A percentile compares a stretch with the other conserved stretches of the same genome.
Conservation (phyloP, 2,797 vertebrate genomes). For the Telmatherina bonti region DNA sequence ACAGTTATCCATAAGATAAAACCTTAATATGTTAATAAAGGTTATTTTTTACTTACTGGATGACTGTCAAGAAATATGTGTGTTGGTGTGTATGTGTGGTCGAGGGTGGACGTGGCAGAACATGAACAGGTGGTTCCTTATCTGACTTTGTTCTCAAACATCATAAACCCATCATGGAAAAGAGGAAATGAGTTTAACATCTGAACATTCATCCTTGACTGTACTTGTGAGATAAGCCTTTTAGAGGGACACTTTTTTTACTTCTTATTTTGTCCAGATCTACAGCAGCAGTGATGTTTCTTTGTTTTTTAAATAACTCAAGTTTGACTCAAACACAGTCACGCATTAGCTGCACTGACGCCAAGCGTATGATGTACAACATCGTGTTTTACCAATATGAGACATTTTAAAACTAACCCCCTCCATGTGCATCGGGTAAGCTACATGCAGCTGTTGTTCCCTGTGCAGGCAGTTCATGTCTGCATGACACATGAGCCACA, state of each 20-base stretch:
- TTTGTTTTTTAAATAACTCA: too few relatives aligned
- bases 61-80: neutral
- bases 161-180: conserved; percentile 65
- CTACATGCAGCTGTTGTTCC: conserved; percentile 54
- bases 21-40: neutral
- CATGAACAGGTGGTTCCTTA: conserved; percentile 60
- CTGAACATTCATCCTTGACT: conserved; percentile 25
- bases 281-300: neutral
- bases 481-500: conserved; percentile 47
- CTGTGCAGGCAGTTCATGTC: conserved; percentile 17
- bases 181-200: conserved; percentile 63
- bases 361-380: neutral
- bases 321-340: neutral
- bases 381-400: conserved; percentile 5
- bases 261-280: too few relatives aligned
- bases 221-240: conserved; percentile 4
- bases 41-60: neutral
- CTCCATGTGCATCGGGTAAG: neutral
- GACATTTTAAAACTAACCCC: conserved; percentile 5
- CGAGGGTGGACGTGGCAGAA: conserved; percentile 7
- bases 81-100: neutral
- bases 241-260: neutral
- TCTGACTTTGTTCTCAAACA: conserved; percentile 68
- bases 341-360: conserved; percentile 9
- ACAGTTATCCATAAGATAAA: neutral